Evolutionary conservation across 1,140 invertebrate species (phyloP).

Genomic region (Musca vetustissima): DNA sequence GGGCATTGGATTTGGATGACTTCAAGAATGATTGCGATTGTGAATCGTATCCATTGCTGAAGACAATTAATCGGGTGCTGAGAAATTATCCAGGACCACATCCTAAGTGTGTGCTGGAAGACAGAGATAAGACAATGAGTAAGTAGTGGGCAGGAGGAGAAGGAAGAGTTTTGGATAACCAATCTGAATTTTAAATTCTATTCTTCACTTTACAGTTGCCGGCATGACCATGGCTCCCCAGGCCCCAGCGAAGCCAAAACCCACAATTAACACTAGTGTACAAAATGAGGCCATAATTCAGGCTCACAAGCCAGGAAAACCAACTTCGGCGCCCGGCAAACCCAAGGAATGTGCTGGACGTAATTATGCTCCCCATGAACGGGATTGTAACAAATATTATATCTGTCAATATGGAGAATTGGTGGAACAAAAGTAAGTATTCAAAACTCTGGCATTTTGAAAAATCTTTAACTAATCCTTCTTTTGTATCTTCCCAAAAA

Average conservation of each 20-base stretch:
- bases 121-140: slow-evolving; percentile 41
- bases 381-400: slow-evolving; percentile 78
- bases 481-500: slow-evolving; percentile 21
- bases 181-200: slow-evolving; percentile 11
- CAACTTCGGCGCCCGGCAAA: slow-evolving; percentile 38
- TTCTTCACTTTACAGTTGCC: slow-evolving; percentile 4
- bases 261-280: background rate
- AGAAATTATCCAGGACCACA: slow-evolving; percentile 61
- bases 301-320: slow-evolving; percentile 37
- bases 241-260: slow-evolving; percentile 15
- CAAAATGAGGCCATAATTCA: background rate
- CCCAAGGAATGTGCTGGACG: slow-evolving; percentile 62
- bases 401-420: slow-evolving; percentile 73
- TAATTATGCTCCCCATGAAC: slow-evolving; percentile 64
- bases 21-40: slow-evolving; percentile 76
- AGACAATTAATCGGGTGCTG: slow-evolving; percentile 75
- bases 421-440: slow-evolving; percentile 59
- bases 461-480: background rate
- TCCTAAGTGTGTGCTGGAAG: slow-evolving; percentile 44
- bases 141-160: slow-evolving; percentile 26
- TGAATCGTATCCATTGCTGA: slow-evolving; percentile 76
- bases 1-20: slow-evolving; percentile 77
- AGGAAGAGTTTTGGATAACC: background rate
- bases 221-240: background rate
- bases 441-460: background rate